These are phyloP conservation scores for Eumaeus atala DNA, from an alignment of 1,140 invertebrate genomes.

Conservation along the genomic window DNA sequence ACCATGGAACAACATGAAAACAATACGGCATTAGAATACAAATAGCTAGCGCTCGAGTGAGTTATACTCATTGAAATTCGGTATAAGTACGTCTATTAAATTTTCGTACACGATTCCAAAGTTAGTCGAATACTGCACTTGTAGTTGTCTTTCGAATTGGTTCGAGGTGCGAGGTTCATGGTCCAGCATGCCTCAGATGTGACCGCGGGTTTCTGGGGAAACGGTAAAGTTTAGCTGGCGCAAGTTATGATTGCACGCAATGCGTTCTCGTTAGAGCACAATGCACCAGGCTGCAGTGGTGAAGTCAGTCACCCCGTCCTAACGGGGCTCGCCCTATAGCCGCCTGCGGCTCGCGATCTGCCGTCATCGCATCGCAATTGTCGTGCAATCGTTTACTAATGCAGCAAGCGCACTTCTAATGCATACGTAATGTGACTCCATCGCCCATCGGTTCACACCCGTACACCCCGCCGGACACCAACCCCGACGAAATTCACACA, in stretches of 20 bases:
- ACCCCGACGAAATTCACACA: neutral
- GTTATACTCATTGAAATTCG: conserved; percentile 9
- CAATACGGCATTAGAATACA: conserved; percentile 48
- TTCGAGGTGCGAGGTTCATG: too few species aligned
- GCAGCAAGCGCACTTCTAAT: conserved; percentile 47
- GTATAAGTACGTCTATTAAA: conserved; percentile 6
- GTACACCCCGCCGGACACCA: conserved; percentile 11
- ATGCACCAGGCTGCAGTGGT: conserved; percentile 69
- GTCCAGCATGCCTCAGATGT: conserved; percentile 1
- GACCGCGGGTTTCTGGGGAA: conserved; percentile 22
- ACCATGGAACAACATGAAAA: conserved; percentile 36
- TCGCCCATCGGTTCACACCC: conserved; percentile 21
- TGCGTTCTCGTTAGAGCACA: conserved; percentile 71
- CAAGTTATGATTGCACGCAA: conserved; percentile 60
- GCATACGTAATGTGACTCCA: conserved; percentile 40
- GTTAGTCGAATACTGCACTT: neutral
- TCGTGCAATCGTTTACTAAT: conserved; percentile 64
- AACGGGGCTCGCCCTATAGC: conserved; percentile 67
- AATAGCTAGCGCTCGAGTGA: conserved; percentile 1
- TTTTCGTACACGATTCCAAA: conserved; percentile 6
- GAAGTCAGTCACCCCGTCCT: conserved; percentile 68
- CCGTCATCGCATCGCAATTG: conserved; percentile 58
- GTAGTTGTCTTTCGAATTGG: too few species aligned
- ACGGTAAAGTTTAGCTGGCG: conserved; percentile 48
- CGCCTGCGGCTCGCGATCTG: conserved; percentile 44